These are phyloP conservation scores for Petrocephalus schoutedeni DNA, from an alignment of 2,797 vertebrate genomes.

Conservation along the genomic window DNA sequence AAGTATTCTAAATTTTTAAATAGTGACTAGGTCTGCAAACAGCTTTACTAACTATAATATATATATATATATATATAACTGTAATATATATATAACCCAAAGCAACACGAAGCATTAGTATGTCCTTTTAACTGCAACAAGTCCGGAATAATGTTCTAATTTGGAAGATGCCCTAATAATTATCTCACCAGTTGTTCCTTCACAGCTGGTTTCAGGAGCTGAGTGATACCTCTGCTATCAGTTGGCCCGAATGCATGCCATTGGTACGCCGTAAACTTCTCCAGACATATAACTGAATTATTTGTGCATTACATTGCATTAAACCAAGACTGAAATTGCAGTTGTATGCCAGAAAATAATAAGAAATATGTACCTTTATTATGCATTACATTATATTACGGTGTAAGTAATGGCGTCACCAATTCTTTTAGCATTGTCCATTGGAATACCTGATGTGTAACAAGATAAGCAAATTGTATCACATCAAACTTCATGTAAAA, in stretches of 20 bases:
- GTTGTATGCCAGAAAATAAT: not conserved
- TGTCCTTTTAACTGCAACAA: not conserved
- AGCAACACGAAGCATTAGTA: not conserved
- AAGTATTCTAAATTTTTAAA: not conserved
- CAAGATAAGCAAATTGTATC: not conserved
- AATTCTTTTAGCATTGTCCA: not conserved
- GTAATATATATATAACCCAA: too few species aligned
- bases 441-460: not conserved
- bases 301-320: not conserved
- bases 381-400: not conserved
- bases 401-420: not conserved
- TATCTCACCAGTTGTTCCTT: not conserved
- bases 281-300: not conserved
- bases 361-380: not conserved
- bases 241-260: not conserved
- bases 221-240: not conserved
- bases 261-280: not conserved
- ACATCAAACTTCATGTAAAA: not conserved
- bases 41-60: not conserved
- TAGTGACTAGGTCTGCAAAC: not conserved
- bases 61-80: too few species aligned
- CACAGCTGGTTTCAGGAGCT: not conserved
- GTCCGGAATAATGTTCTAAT: not conserved
- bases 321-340: not conserved
- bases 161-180: not conserved